A percentile compares a stretch with the other conserved stretches of the same genome.
phyloP scores from a whole-genome alignment of 2,113 vertebrate genomes.

The Acanthochromis polyacanthus region DNA sequence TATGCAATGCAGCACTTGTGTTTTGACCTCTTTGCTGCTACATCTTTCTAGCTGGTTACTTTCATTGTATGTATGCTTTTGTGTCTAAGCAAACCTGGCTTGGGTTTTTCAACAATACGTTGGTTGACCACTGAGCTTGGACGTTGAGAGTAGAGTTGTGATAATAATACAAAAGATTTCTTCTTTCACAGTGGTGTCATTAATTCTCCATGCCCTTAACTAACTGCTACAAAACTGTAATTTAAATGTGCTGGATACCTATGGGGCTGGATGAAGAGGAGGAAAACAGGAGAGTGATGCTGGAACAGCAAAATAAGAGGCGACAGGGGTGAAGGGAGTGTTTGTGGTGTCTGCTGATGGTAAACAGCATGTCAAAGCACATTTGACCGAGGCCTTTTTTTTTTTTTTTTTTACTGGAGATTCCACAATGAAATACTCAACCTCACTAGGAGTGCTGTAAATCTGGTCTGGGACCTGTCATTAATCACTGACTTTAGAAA shows the following conservation, averaged over 20 bases:
- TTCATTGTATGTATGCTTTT: no score
- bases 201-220: conserved; percentile 58
- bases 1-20: no score
- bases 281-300: conserved; percentile 1
- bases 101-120: no score
- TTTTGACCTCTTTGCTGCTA: no score
- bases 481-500: conserved; percentile 71
- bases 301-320: conserved; percentile 54
- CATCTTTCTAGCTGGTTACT: no score
- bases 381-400: conserved; percentile 58
- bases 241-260: conserved; percentile 57
- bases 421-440: conserved; percentile 76
- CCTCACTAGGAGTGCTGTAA: conserved; percentile 61
- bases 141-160: conserved; percentile 3
- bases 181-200: conserved; percentile 16
- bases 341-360: conserved; percentile 8
- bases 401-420: conserved; percentile 61
- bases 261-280: not conserved
- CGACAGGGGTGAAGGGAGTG: conserved; percentile 19
- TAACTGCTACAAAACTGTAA: conserved; percentile 67
- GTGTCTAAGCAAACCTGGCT: no score
- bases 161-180: conserved; percentile 9
- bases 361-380: conserved; percentile 50
- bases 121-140: no score
- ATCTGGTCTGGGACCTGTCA: conserved; percentile 54